Percentiles rank a stretch among this genome's conserved stretches.
These are phyloP conservation scores for Aphelenchoides besseyi DNA, from an alignment of 1,140 invertebrate genomes.

Conservation along the genomic window DNA sequence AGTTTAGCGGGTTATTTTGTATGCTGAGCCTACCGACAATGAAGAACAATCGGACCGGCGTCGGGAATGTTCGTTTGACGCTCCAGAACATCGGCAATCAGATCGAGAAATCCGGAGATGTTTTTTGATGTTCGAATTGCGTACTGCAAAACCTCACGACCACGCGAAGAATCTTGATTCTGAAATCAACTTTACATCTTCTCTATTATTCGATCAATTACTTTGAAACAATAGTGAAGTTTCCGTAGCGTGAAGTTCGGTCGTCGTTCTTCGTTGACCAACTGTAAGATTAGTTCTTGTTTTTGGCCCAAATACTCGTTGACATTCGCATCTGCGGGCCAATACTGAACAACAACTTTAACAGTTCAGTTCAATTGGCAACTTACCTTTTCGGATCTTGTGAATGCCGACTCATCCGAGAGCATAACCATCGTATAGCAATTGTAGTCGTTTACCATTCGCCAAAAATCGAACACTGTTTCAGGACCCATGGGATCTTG, in stretches of 20 bases:
- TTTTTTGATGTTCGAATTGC: constrained; percentile 38
- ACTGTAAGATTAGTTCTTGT: constrained; percentile 42
- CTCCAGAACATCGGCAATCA: constrained; percentile 55
- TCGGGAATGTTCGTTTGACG: constrained; percentile 44
- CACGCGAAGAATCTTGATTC: constrained; percentile 27
- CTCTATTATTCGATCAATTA: constrained; percentile 16
- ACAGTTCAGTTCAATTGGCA: constrained; percentile 5
- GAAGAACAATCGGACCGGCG: constrained; percentile 55
- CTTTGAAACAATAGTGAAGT: constrained; percentile 51
- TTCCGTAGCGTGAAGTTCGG: constrained; percentile 39
- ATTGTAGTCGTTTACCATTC: constrained; percentile 96
- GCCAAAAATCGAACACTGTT: constrained; percentile 82
- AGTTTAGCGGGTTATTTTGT: not conserved
- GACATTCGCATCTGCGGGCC: constrained; percentile 39
- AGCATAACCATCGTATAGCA: constrained; percentile 94
- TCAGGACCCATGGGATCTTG: constrained; percentile 79
- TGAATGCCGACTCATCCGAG: constrained; percentile 82
- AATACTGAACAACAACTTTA: constrained; percentile 47
- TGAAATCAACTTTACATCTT: constrained; percentile 14
- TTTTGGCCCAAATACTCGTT: constrained; percentile 43
- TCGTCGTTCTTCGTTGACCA: constrained; percentile 33
- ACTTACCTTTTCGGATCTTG: constrained; percentile 48
- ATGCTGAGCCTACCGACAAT: constrained; percentile 45
- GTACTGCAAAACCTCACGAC: constrained; percentile 48
- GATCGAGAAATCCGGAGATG: constrained; percentile 40